Evolutionary conservation across 2,113 vertebrate species (phyloP).

Genomic region (Orcinus orca): DNA sequence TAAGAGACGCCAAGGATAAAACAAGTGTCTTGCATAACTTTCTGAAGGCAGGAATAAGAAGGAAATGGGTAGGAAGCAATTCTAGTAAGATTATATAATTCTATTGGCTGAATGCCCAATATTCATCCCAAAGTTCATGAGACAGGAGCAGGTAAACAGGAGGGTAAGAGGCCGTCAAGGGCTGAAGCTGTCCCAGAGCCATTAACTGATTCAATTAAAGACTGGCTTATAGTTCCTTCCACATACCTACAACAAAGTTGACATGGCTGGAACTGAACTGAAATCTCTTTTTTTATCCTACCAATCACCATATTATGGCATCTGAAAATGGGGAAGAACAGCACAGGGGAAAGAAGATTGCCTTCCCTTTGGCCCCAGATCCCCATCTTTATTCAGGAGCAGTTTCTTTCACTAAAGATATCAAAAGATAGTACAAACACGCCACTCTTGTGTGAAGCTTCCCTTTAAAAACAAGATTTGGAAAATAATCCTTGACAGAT

Average conservation of each 20-base stretch:
- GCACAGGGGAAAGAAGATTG: neutral
- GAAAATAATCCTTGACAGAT: neutral
- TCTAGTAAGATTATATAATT: constrained; percentile 14
- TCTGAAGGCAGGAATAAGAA: neutral
- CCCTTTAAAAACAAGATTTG: constrained; percentile 8
- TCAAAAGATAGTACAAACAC: neutral
- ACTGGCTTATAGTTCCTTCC: neutral
- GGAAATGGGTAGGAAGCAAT: neutral
- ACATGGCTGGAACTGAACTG: neutral
- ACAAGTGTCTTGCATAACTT: neutral
- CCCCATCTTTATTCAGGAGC: neutral
- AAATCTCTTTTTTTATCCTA: neutral
- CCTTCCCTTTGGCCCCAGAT: neutral
- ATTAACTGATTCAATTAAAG: neutral
- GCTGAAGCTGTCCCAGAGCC: neutral
- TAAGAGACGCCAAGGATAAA: constrained; percentile 10
- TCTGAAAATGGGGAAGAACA: neutral
- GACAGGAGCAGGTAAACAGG: neutral
- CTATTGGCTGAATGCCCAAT: neutral
- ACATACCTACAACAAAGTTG: neutral
- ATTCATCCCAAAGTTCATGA: constrained; percentile 32
- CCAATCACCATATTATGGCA: neutral
- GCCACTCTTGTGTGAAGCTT: constrained; percentile 6
- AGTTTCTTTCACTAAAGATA: neutral
- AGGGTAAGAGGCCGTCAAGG: neutral